Conservation (phyloP, 1,140 invertebrate species). For the Habropoda laboriosa region DNA sequence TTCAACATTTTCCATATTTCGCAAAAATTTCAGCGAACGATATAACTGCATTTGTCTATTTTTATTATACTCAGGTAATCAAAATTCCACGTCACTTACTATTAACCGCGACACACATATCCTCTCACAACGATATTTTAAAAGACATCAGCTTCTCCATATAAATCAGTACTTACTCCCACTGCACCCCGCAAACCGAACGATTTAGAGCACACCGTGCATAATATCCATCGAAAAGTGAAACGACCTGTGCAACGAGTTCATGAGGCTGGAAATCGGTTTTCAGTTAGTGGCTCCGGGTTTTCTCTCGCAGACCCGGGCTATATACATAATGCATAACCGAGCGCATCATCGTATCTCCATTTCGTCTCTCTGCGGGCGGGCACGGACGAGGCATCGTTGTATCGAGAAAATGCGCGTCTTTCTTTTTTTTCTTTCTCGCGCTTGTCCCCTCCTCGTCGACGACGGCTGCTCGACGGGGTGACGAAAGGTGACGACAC, state of each 20-base stretch:
- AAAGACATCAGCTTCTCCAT: background rate
- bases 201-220: background rate
- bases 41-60: no score
- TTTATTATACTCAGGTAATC: no score
- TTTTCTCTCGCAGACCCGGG: background rate
- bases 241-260: conserved; percentile 9
- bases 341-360: conserved; percentile 69
- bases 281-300: conserved; percentile 58
- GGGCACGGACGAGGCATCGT: conserved; percentile 38
- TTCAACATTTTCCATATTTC: no score
- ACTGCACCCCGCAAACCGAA: conserved; percentile 9
- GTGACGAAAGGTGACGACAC: conserved; percentile 78
- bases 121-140: background rate
- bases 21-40: no score
- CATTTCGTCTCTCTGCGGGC: conserved; percentile 59
- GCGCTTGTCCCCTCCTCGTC: conserved; percentile 44
- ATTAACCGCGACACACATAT: no score
- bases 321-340: conserved; percentile 70
- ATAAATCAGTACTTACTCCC: background rate
- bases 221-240: background rate
- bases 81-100: background rate
- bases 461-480: conserved; percentile 75
- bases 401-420: conserved; percentile 58
- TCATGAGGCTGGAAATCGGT: conserved; percentile 59
- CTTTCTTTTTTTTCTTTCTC: conserved; percentile 41